phyloP scores from a whole-genome alignment of 2,888 invertebrate species.

The Rosalia funebris region DNA sequence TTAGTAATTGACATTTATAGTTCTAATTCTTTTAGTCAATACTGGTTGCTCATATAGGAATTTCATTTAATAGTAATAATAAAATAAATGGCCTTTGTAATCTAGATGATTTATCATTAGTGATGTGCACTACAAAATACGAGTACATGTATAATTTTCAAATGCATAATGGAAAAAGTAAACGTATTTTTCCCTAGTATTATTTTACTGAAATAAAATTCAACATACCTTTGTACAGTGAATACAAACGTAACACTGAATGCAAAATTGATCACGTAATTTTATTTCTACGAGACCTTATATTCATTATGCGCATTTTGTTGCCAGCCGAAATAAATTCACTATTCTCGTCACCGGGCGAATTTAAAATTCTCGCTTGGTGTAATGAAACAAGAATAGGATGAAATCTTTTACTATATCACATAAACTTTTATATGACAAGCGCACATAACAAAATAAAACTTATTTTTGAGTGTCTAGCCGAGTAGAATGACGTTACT shows the following conservation, averaged over 20 bases:
- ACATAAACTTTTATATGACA: slow-evolving; percentile 30
- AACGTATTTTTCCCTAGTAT: no score
- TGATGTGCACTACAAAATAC: no score
- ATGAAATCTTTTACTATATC: slow-evolving; percentile 29
- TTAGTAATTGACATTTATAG: no score
- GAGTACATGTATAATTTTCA: no score
- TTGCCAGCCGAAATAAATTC: neutral
- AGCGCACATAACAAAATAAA: slow-evolving; percentile 26
- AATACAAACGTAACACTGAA: neutral
- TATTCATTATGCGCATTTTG: neutral
- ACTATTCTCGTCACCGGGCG: neutral
- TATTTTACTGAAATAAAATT: no score
- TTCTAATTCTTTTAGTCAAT: no score
- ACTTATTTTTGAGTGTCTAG: slow-evolving; percentile 24
- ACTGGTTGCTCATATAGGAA: no score
- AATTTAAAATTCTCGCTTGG: neutral
- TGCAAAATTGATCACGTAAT: neutral
- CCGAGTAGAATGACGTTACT: slow-evolving; percentile 28
- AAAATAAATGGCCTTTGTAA: no score
- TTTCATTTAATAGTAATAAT: no score
- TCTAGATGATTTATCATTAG: no score
- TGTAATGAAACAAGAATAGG: neutral
- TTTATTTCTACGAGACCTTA: neutral
- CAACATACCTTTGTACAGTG: neutral
- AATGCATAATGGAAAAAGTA: no score